These are phyloP conservation scores for Psylliodes chrysocephalus DNA, from an alignment of 2,888 invertebrate species.

Conservation along the genomic window DNA sequence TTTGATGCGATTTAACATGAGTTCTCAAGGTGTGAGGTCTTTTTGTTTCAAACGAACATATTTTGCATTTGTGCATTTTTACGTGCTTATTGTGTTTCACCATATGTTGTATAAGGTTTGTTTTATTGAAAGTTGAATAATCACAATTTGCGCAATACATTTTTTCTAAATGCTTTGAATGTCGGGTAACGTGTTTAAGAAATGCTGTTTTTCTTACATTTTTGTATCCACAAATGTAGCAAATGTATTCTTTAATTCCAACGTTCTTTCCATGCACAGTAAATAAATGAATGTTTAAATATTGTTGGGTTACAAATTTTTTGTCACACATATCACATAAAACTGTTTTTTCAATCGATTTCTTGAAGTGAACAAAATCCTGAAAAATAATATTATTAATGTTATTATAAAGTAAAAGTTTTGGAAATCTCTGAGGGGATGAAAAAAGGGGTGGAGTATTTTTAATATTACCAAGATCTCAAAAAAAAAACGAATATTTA, in stretches of 20 bases:
- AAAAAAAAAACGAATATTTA: too few relatives aligned
- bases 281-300: background rate
- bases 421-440: too few relatives aligned
- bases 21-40: background rate
- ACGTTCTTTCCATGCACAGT: background rate
- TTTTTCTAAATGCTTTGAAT: background rate
- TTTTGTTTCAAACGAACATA: background rate
- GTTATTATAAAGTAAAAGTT: too few relatives aligned
- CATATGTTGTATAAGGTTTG: background rate
- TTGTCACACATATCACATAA: background rate
- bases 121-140: background rate
- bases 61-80: background rate
- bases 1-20: background rate
- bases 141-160: background rate
- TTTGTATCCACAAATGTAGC: background rate
- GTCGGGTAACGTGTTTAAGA: background rate
- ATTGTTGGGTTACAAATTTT: background rate
- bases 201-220: background rate
- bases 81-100: background rate
- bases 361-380: background rate
- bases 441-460: too few relatives aligned
- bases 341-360: background rate
- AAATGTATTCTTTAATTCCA: background rate
- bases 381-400: too few relatives aligned
- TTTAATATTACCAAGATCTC: too few relatives aligned